Evolutionary conservation across 2,888 invertebrate species (phyloP), one percentile per base, ranked within the genome.

Genomic region (Pammene fasciana): DNA sequence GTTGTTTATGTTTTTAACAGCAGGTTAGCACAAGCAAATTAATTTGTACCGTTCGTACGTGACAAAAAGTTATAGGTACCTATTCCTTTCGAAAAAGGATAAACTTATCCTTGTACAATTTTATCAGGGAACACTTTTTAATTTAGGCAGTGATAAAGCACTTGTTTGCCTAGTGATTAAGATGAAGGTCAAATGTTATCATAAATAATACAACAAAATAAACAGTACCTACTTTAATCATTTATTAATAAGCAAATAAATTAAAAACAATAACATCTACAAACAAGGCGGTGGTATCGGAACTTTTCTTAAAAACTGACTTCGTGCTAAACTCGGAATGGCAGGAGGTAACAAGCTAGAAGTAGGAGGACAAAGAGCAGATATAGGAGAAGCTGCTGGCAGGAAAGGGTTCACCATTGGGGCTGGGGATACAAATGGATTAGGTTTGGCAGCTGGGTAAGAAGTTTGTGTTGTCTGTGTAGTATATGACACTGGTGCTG

Each of bases 241-340:
- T 59, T 61, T 61, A 65, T 38, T 62, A 16, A 54, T 26, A 48
- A 11, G 36, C 36, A 54, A 65, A 65, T 70, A 65, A 70, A 60
- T 70, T 41, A 41, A 3, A 59, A 14, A 38, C 18, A 45, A 36
- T 26, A 18, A 70, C 70, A 38, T 13, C 65, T 79, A 84, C 70
- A 86, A 70, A 57, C 75, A 76, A 5, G 86, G 86, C 1, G 86
- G 86, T 0, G 86, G 84, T 50, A 87, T 85, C 1, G 86, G 84
- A 56, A 86, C 84, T 74, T 87, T 88, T 61, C 85, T 81, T 56
- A 87, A 77, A 71, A 81, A 86, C 14, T 86, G 83, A 13, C 82
- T 82, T 46, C 81, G 81, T 0, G 82, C 77, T 55, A 83, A 79
- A 0, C 74, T 78, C 0, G 79, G 78, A 7, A 74, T 71, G 0